Conservation (phyloP, 1,140 invertebrate species). For the Anadara kagoshimensis region DNA sequence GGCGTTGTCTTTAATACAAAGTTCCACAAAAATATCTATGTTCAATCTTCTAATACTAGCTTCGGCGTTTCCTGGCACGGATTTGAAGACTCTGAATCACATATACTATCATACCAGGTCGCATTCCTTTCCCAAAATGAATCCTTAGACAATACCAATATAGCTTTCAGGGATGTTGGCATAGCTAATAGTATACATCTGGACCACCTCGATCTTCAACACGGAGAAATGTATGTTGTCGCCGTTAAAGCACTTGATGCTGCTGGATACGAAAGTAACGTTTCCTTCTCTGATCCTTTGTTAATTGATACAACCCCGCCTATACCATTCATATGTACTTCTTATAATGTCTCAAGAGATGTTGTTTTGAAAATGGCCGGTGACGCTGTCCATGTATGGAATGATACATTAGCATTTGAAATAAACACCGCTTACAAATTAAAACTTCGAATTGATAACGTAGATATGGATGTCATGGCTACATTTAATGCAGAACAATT, state of each 20-base stretch:
- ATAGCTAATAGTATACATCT: constrained; percentile 20
- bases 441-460: too few relatives aligned
- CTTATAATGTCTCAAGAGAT: too few relatives aligned
- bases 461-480: too few relatives aligned
- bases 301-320: constrained; percentile 46
- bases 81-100: constrained; percentile 45
- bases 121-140: constrained; percentile 21
- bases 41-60: constrained; percentile 14
- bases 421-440: too few relatives aligned
- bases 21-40: constrained; percentile 7
- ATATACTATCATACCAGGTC: constrained; percentile 34
- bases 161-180: constrained; percentile 6
- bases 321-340: constrained; percentile 17
- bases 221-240: constrained; percentile 29
- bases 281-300: constrained; percentile 20
- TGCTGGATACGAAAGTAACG: constrained; percentile 40
- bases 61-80: constrained; percentile 48
- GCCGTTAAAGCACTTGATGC: constrained; percentile 43
- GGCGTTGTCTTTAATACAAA: constrained; percentile 32
- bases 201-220: not conserved
- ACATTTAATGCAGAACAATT: too few relatives aligned
- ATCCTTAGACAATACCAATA: not conserved
- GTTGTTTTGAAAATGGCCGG: too few relatives aligned
- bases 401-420: too few relatives aligned
- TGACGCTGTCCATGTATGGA: too few relatives aligned